These are phyloP conservation scores for Timandra comae DNA, from an alignment of 2,888 invertebrate genomes.

Conservation along the genomic window DNA sequence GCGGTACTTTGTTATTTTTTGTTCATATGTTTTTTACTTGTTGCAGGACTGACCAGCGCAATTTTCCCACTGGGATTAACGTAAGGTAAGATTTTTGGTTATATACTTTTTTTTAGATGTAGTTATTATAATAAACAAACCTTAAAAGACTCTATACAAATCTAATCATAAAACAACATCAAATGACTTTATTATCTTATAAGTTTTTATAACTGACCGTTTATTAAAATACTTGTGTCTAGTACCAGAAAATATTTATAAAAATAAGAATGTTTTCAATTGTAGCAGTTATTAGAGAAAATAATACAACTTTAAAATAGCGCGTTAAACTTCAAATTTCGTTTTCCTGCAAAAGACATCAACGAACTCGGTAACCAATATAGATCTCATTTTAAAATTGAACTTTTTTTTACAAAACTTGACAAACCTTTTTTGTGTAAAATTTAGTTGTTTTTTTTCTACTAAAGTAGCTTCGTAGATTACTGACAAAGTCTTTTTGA, in stretches of 20 bases:
- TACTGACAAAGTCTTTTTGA: conserved; percentile 18
- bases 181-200: no score
- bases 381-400: conserved; percentile 12
- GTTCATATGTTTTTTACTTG: conserved; percentile 28
- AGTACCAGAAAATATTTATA: no score
- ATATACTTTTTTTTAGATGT: conserved; percentile 3
- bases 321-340: no score
- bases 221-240: no score
- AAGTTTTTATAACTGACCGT: no score
- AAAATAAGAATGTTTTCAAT: no score
- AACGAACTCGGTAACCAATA: conserved; percentile 10
- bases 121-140: no score
- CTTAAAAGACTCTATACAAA: no score
- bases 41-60: conserved; percentile 32
- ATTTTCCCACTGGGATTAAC: conserved; percentile 14
- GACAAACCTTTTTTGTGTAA: conserved; percentile 16
- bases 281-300: no score
- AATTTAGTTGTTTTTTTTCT: no score
- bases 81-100: conserved; percentile 37
- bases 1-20: conserved; percentile 29
- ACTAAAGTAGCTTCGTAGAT: conserved; percentile 27
- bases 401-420: conserved; percentile 3
- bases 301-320: no score
- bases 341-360: conserved; percentile 12
- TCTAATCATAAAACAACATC: no score